Percentiles rank a stretch among this genome's conserved stretches.
phyloP scores from a whole-genome alignment of 2,888 invertebrate genomes.

The Lordiphosa andalusiaca region DNA sequence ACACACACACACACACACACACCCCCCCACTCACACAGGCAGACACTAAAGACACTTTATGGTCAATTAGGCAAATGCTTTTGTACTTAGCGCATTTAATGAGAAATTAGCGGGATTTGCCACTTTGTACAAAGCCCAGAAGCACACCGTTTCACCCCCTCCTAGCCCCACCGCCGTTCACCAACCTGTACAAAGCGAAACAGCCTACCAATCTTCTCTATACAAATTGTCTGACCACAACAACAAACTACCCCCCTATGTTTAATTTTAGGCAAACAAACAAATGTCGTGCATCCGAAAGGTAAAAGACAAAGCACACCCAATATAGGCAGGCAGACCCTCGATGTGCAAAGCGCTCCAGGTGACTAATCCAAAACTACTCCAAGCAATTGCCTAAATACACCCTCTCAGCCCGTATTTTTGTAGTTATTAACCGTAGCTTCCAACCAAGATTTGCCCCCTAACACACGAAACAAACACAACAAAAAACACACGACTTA shows the following conservation, averaged over 20 bases:
- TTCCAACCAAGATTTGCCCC: neutral
- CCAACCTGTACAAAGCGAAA: constrained; percentile 14
- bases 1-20: constrained; percentile 16
- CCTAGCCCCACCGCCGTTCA: constrained; percentile 1
- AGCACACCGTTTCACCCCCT: too few species aligned
- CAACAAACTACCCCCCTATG: constrained; percentile 25
- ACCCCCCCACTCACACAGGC: constrained; percentile 28
- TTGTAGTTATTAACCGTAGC: neutral
- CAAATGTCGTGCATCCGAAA: constrained; percentile 78
- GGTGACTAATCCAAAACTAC: constrained; percentile 67
- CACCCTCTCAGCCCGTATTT: neutral
- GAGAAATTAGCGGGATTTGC: constrained; percentile 58
- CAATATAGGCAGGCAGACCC: constrained; percentile 77
- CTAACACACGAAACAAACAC: constrained; percentile 9
- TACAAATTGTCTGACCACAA: constrained; percentile 13
- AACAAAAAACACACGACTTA: neutral
- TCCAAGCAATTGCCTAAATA: neutral
- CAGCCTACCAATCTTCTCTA: constrained; percentile 4
- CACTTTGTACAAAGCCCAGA: constrained; percentile 57
- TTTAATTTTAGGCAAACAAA: constrained; percentile 78
- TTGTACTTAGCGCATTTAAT: constrained; percentile 60
- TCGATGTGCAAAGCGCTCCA: constrained; percentile 75
- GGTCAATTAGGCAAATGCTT: constrained; percentile 69
- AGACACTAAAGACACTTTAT: constrained; percentile 23
- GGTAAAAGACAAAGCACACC: constrained; percentile 77